Conservation (phyloP, 2,797 vertebrate genomes). For the Margarornis squamiger region DNA sequence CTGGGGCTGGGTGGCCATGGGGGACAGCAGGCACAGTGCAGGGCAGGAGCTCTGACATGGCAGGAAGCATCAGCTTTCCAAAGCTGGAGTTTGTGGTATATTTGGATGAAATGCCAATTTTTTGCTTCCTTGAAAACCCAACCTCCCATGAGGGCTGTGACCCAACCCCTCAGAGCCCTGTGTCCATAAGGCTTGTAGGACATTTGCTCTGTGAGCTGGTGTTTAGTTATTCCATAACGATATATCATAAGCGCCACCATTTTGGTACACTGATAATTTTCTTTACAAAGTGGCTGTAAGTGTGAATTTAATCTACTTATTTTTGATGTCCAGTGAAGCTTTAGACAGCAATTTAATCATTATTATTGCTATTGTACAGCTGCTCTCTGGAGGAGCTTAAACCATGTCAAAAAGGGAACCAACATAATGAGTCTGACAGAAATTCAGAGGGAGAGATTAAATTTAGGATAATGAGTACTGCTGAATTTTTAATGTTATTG, state of each 20-base stretch:
- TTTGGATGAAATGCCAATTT: neutral
- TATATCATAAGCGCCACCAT: neutral
- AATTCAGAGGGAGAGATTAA: constrained; percentile 67
- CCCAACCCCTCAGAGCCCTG: fast-evolving
- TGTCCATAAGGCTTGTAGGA: fast-evolving
- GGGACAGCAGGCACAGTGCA: fast-evolving
- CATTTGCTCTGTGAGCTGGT: neutral
- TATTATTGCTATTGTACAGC: constrained; percentile 57
- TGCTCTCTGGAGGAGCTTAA: constrained; percentile 54
- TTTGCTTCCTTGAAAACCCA: neutral
- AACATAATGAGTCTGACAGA: constrained; percentile 67
- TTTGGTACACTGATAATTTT: neutral
- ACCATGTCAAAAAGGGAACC: constrained; percentile 61
- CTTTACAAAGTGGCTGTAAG: neutral
- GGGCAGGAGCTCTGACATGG: neutral
- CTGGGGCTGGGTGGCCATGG: neutral
- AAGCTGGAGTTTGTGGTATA: fast-evolving
- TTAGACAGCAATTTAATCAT: constrained; percentile 73
- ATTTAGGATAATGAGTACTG: constrained; percentile 70
- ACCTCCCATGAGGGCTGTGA: neutral
- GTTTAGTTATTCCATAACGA: neutral
- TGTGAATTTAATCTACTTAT: constrained; percentile 43
- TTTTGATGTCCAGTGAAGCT: constrained; percentile 68
- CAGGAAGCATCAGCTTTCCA: neutral
- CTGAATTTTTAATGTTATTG: constrained; percentile 64